phyloP scores from a whole-genome alignment of 2,113 vertebrate species.

The Nothocercus nigrocapillus region DNA sequence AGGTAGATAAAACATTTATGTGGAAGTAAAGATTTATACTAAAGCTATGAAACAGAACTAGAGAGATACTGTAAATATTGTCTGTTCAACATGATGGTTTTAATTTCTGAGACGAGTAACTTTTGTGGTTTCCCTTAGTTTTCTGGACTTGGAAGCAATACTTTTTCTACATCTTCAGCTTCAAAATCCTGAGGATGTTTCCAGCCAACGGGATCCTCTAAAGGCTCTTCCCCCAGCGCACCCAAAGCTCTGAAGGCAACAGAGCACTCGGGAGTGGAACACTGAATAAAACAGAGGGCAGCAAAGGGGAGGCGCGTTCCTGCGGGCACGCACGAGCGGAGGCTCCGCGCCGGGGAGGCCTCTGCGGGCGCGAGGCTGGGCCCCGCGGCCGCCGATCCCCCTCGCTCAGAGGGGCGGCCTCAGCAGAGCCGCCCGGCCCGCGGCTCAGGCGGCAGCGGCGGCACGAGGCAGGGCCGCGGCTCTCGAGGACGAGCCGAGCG shows the following conservation, averaged over 20 bases:
- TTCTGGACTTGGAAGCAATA: neutral
- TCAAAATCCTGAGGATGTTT: accelerated
- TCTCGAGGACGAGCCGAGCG: no score
- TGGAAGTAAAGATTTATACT: neutral
- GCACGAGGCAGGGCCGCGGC: no score
- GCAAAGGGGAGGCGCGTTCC: no score
- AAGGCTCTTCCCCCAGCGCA: neutral
- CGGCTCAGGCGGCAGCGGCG: neutral
- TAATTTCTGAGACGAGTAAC: neutral
- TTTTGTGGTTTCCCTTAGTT: neutral
- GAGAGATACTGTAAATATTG: neutral
- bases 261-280: accelerated
- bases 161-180: neutral
- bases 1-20: constrained; percentile 20
- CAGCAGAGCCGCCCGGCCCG: neutral
- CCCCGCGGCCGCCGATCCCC: no score
- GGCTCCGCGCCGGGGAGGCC: no score
- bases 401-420: accelerated
- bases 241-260: neutral
- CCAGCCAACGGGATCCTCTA: neutral
- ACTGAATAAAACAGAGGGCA: no score
- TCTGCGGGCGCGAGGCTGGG: no score
- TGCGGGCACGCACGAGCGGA: no score
- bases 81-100: neutral
- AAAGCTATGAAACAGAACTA: neutral